Conservation (phyloP, 2,113 vertebrate species). For the Platichthys stellatus region DNA sequence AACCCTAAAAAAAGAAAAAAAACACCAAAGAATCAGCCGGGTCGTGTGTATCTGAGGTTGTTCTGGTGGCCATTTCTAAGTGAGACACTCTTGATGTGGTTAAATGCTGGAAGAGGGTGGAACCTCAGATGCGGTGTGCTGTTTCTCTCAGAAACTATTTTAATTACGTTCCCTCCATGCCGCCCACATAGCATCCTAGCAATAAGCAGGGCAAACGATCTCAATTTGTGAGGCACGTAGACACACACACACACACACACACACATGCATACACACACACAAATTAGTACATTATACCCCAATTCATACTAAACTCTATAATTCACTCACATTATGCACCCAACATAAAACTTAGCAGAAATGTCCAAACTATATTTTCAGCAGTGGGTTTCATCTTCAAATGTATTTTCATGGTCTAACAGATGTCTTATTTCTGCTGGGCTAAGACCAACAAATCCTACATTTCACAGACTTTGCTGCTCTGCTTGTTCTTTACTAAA, state of each 20-base stretch:
- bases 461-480: background rate
- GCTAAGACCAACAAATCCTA: too few relatives aligned
- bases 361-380: too few relatives aligned
- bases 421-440: too few relatives aligned
- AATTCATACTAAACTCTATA: too few relatives aligned
- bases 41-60: slow-evolving; percentile 79
- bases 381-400: too few relatives aligned
- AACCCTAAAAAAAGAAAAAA: slow-evolving; percentile 69
- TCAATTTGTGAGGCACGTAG: slow-evolving; percentile 65
- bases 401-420: too few relatives aligned
- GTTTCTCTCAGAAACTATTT: slow-evolving; percentile 89
- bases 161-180: slow-evolving; percentile 85
- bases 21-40: slow-evolving; percentile 78
- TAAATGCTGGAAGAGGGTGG: slow-evolving; percentile 84
- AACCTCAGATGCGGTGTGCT: slow-evolving; percentile 88
- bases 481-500: background rate
- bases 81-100: slow-evolving; percentile 88
- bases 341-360: background rate
- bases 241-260: slow-evolving; percentile 27
- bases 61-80: slow-evolving; percentile 84
- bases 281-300: background rate
- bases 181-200: slow-evolving; percentile 85
- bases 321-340: too few relatives aligned
- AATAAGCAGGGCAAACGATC: slow-evolving; percentile 78
- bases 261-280: background rate